These are phyloP conservation scores for Nylanderia fulva DNA, from an alignment of 1,140 invertebrate species.

Conservation along the genomic window DNA sequence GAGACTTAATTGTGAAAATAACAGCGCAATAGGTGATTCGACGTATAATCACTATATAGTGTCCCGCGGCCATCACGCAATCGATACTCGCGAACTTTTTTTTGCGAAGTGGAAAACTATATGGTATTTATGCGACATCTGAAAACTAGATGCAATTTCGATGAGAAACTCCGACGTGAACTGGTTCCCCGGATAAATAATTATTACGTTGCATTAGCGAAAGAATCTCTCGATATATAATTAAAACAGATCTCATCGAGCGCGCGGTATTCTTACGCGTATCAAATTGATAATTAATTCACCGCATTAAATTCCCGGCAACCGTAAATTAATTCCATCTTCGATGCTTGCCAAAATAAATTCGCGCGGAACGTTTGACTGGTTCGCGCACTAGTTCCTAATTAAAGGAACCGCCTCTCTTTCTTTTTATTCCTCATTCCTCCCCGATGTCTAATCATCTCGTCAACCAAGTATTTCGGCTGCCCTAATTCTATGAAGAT, in stretches of 20 bases:
- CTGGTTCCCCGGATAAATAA: slow-evolving; percentile 8
- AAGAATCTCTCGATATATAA: background rate
- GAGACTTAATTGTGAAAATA: slow-evolving; percentile 47
- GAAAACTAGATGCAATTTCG: background rate
- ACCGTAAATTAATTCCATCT: slow-evolving; percentile 50
- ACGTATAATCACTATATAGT: slow-evolving; percentile 43
- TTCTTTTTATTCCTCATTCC: slow-evolving; percentile 1
- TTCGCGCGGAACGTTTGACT: slow-evolving; percentile 44
- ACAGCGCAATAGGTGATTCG: slow-evolving; percentile 27
- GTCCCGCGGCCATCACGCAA: slow-evolving; percentile 30
- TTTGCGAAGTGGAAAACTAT: slow-evolving; percentile 24
- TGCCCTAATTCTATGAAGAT: slow-evolving; percentile 34
- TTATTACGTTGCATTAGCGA: background rate
- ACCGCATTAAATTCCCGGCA: background rate
- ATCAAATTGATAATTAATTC: slow-evolving; percentile 42
- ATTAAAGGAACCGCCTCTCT: slow-evolving; percentile 46
- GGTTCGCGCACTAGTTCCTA: slow-evolving; percentile 23
- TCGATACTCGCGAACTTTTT: slow-evolving; percentile 29
- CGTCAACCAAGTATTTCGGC: slow-evolving; percentile 15
- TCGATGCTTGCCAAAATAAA: slow-evolving; percentile 24
- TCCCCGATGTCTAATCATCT: slow-evolving; percentile 59
- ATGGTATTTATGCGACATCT: background rate
- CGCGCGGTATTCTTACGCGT: background rate
- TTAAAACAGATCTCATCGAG: slow-evolving; percentile 10
- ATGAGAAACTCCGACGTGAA: background rate